phyloP scores from a whole-genome alignment of 2,797 vertebrate genomes.

The Poeciliopsis infans region DNA sequence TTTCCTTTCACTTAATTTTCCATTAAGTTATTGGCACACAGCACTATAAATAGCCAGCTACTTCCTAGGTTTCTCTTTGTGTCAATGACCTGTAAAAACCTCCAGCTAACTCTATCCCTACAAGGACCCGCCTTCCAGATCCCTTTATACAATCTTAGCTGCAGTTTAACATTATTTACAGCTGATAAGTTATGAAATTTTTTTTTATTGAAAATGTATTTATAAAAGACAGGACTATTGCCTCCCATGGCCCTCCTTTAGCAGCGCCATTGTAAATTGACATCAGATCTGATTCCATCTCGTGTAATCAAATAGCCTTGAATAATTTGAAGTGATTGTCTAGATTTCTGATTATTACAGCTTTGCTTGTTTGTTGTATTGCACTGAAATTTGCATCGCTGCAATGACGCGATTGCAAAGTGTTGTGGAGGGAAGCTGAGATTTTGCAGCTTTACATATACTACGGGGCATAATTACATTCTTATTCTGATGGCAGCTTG shows the following conservation, averaged over 20 bases:
- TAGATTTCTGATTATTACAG: conserved; percentile 20
- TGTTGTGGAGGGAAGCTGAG: conserved; percentile 19
- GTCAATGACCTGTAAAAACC: neutral
- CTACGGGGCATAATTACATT: conserved; percentile 65
- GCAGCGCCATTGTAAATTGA: neutral
- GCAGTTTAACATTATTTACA: neutral
- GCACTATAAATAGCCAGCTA: neutral
- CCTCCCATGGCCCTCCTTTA: neutral
- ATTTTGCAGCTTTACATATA: conserved; percentile 39
- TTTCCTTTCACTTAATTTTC: neutral
- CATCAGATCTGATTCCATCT: conserved; percentile 8
- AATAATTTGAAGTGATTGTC: conserved; percentile 33
- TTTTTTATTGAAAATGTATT: neutral
- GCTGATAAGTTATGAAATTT: neutral
- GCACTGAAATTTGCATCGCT: conserved; percentile 23
- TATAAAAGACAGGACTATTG: neutral
- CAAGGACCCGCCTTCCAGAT: neutral
- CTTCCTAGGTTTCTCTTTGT: neutral
- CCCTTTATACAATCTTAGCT: neutral
- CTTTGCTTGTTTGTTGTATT: conserved; percentile 29
- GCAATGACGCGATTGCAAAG: conserved; percentile 19
- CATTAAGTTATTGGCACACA: neutral
- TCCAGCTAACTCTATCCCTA: neutral
- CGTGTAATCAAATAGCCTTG: conserved; percentile 16
- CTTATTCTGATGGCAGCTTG: conserved; percentile 74